Evolutionary conservation across 2,888 invertebrate genomes (phyloP).

Genomic region (Zhuqinia jingwanae): DNA sequence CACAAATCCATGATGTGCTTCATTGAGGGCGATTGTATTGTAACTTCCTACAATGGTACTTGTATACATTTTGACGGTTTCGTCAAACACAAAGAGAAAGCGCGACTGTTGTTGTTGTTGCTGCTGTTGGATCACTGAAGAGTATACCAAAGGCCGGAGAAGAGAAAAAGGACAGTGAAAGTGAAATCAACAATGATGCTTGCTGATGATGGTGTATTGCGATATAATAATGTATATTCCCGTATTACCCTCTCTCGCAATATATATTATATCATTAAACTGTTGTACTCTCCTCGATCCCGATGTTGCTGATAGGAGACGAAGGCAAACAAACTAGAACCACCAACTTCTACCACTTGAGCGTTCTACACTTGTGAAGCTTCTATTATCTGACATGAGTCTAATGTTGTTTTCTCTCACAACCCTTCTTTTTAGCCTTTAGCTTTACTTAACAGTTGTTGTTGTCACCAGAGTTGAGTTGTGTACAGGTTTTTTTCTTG

Average conservation of each 20-base stretch:
- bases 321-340: slow-evolving; percentile 45
- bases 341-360: slow-evolving; percentile 30
- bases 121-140: too few relatives aligned
- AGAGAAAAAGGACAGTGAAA: slow-evolving; percentile 18
- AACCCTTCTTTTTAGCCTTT: slow-evolving; percentile 50
- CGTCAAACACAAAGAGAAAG: neutral
- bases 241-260: neutral
- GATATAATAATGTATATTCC: too few relatives aligned
- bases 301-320: slow-evolving; percentile 29
- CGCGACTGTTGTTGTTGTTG: too few relatives aligned
- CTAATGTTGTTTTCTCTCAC: slow-evolving; percentile 31
- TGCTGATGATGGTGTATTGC: too few relatives aligned
- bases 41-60: slow-evolving; percentile 76
- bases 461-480: slow-evolving; percentile 9
- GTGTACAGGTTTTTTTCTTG: too few relatives aligned
- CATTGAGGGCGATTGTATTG: slow-evolving; percentile 74
- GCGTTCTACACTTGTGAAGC: slow-evolving; percentile 47
- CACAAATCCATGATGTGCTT: slow-evolving; percentile 71
- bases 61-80: slow-evolving; percentile 71
- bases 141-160: slow-evolving; percentile 8
- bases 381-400: slow-evolving; percentile 49
- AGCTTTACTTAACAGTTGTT: slow-evolving; percentile 30
- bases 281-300: neutral
- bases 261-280: slow-evolving; percentile 39
- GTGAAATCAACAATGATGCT: slow-evolving; percentile 46